Percentiles rank a stretch among this genome's conserved stretches.
phyloP scores from a whole-genome alignment of 2,888 invertebrate genomes.

The Halictus ligatus region DNA sequence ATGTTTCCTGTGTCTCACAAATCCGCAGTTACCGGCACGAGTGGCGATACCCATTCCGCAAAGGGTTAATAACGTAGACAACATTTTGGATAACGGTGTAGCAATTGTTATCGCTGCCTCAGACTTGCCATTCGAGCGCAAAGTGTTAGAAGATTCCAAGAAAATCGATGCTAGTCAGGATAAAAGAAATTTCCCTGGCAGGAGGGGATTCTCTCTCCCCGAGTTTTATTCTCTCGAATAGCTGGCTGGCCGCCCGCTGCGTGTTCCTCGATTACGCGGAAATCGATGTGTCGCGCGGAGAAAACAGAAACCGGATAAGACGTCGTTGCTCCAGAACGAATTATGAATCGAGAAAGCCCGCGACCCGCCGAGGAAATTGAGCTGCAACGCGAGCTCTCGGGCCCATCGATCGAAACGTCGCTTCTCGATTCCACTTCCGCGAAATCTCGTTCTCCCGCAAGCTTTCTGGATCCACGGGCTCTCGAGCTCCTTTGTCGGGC shows the following conservation, averaged over 20 bases:
- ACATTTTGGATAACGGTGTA: too few species aligned
- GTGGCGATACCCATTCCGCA: too few species aligned
- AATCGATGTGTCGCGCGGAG: constrained; percentile 29
- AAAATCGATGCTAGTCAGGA: background rate
- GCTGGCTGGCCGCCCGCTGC: background rate
- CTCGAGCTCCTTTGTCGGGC: background rate
- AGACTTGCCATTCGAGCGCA: background rate
- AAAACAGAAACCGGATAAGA: constrained; percentile 19
- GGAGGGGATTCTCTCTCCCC: background rate
- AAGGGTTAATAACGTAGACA: too few species aligned
- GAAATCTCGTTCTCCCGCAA: background rate
- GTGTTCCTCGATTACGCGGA: constrained; percentile 24
- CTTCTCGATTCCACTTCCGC: background rate
- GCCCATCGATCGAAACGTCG: background rate
- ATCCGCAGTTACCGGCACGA: too few species aligned
- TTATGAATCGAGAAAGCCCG: constrained; percentile 31
- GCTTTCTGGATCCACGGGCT: background rate
- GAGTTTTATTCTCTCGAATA: constrained; percentile 8
- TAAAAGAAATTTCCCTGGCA: background rate
- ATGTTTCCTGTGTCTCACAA: too few species aligned
- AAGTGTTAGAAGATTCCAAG: background rate
- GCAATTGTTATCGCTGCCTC: background rate
- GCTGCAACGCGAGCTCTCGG: background rate
- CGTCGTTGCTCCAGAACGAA: constrained; percentile 14
- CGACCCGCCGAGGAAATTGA: constrained; percentile 27